Evolutionary conservation across 2,113 vertebrate genomes (phyloP), one percentile per base, ranked within the genome.

Genomic region (Heterotilapia buettikoferi): DNA sequence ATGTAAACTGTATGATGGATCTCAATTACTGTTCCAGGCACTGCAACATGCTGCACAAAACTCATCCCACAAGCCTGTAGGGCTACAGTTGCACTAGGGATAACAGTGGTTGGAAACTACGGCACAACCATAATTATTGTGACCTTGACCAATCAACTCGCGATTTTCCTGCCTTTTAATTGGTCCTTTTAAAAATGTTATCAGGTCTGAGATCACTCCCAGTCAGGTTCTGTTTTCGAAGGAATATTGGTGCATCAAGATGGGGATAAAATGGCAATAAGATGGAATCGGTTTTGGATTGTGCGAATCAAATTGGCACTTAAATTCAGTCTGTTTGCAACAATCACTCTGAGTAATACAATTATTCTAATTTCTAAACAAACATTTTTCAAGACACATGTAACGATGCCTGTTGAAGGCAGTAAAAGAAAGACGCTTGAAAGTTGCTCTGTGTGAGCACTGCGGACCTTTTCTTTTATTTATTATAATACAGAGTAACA

Each of bases 11-110:
- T 40, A 38, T 68, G 63, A 68, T 68, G 6, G 19, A 68, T 68
- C 33, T 8, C 61, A 66, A 38, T 38, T 66, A 66, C n/a, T 66
- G 61, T 38, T 38, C 19, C 10, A 38, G 61, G 3, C 33, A 21
- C 33, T 36, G 36, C 33, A 38, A 38, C 61, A 38, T 66, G 6
- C 11, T 66, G 6, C 61, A 21, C 61, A 66, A 38, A 66, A 38
- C 10, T 95, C 96, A 1, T 88, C 26, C 92, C 98, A 66, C 61
- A 92, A 1, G 94, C 91, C 1, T 93, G 82, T 2, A 91, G 5
- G 61, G 61, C 19, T 21, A 38, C 33, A 66, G 33, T 66, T 38
- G 19, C 6, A 66, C 33, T 12, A 38, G n/a, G 33, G 33, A 38
- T 38, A 66, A 38, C 19, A 13, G 19, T 38, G 33, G 10, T 38